A percentile compares a stretch with the other conserved stretches of the same genome.
Evolutionary conservation across 1,140 invertebrate species (phyloP).

Genomic region (Araneus ventricosus): DNA sequence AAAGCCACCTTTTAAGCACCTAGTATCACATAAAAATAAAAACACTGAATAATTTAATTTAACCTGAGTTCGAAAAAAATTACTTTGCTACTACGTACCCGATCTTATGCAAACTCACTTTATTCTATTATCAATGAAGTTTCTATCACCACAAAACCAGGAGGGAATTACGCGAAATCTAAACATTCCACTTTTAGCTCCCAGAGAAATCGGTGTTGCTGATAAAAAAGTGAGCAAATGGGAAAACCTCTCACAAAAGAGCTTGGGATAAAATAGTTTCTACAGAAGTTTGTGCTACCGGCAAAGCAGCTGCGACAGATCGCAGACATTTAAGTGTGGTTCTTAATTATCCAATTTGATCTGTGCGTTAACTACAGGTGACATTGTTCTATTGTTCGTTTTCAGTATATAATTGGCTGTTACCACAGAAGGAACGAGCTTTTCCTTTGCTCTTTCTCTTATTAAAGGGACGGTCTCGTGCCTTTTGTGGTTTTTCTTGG

Average conservation of each 20-base stretch:
- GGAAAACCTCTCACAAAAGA: slow-evolving; percentile 49
- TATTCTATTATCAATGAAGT: slow-evolving; percentile 37
- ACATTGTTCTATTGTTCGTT: slow-evolving; percentile 44
- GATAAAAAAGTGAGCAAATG: not conserved
- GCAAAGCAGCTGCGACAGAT: not conserved
- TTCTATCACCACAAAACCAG: slow-evolving; percentile 1
- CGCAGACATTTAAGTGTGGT: slow-evolving; percentile 19
- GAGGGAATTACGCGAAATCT: not conserved
- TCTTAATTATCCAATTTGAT: too few relatives aligned
- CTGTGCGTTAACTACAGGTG: slow-evolving; percentile 38
- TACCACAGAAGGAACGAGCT: slow-evolving; percentile 19
- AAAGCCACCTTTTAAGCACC: not conserved
- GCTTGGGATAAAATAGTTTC: slow-evolving; percentile 19
- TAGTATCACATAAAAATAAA: not conserved
- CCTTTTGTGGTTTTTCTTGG: too few relatives aligned
- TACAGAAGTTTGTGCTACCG: slow-evolving; percentile 29
- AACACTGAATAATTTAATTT: not conserved
- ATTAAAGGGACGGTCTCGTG: too few relatives aligned
- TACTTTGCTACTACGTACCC: too few relatives aligned
- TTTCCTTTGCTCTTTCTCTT: slow-evolving; percentile 42
- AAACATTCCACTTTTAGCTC: slow-evolving; percentile 23
- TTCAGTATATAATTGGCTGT: too few relatives aligned
- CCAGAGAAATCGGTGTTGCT: not conserved
- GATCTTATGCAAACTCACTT: slow-evolving; percentile 5
- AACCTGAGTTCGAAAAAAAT: not conserved